Percentiles rank a stretch among this genome's conserved stretches.
These are phyloP conservation scores for Sinocyclocheilus grahami DNA, from an alignment of 2,113 vertebrate genomes.

Conservation along the genomic window DNA sequence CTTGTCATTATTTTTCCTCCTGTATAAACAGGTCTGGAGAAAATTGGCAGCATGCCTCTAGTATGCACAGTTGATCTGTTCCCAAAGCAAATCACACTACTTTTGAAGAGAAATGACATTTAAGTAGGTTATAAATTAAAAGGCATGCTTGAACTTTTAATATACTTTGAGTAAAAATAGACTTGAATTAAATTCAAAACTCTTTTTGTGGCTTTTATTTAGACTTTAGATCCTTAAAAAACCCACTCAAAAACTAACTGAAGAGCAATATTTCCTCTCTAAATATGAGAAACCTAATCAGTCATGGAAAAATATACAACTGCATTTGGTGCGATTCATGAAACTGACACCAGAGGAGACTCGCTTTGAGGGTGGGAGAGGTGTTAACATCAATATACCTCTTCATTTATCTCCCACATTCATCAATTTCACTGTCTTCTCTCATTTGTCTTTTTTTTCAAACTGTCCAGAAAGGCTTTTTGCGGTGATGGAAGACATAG, in stretches of 20 bases:
- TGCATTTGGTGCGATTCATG: neutral
- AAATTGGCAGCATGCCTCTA: slow-evolving; percentile 10
- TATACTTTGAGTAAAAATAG: neutral
- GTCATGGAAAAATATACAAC: neutral
- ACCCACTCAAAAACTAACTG: neutral
- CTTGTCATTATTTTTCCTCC: slow-evolving; percentile 32
- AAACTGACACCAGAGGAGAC: slow-evolving; percentile 8
- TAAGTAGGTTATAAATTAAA: slow-evolving; percentile 11
- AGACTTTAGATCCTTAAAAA: neutral
- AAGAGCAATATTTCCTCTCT: neutral
- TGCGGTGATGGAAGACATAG: slow-evolving; percentile 28
- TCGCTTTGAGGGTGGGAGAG: neutral
- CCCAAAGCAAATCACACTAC: neutral
- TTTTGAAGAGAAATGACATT: neutral
- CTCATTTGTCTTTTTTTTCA: slow-evolving; percentile 31
- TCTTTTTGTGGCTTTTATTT: neutral
- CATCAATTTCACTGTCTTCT: slow-evolving; percentile 16
- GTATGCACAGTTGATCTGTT: slow-evolving; percentile 33
- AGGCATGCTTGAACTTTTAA: neutral
- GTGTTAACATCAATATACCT: slow-evolving; percentile 30
- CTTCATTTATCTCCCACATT: slow-evolving; percentile 37
- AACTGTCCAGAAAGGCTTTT: slow-evolving; percentile 44
- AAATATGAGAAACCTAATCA: slow-evolving; percentile 1
- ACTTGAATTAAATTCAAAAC: neutral
- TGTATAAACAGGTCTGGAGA: slow-evolving; percentile 18